phyloP scores from a whole-genome alignment of 2,113 vertebrate species.

The Argyrosomus japonicus region DNA sequence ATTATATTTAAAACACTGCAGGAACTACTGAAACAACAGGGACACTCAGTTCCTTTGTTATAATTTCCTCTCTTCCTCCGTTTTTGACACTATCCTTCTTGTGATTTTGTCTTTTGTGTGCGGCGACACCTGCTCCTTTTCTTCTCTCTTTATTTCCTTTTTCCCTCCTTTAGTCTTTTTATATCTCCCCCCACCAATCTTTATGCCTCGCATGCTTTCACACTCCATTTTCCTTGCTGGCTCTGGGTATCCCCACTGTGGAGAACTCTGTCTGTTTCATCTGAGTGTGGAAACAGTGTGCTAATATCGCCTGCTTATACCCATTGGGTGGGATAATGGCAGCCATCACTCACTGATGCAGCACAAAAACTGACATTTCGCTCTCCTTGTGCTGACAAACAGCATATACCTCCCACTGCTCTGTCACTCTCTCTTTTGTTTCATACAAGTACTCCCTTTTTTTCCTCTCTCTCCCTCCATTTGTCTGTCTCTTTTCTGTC shows the following conservation, averaged over 20 bases:
- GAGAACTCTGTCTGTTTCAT: constrained; percentile 68
- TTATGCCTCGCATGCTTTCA: constrained; percentile 68
- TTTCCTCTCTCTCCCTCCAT: constrained; percentile 23
- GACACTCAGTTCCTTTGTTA: constrained; percentile 39
- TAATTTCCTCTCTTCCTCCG: constrained; percentile 46
- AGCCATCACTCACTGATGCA: constrained; percentile 76
- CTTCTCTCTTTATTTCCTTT: constrained; percentile 5
- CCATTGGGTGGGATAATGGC: constrained; percentile 80
- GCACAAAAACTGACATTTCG: constrained; percentile 72
- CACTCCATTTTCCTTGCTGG: constrained; percentile 72
- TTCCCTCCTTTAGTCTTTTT: constrained; percentile 37
- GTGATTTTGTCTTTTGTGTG: constrained; percentile 45
- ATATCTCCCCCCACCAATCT: constrained; percentile 53
- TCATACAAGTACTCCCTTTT: constrained; percentile 16
- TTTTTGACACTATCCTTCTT: constrained; percentile 44
- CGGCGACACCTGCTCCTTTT: constrained; percentile 49
- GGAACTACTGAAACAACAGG: constrained; percentile 59
- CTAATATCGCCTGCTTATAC: constrained; percentile 80
- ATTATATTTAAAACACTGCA: constrained; percentile 64
- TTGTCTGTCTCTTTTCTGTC: constrained; percentile 24
- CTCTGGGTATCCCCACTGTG: constrained; percentile 69
- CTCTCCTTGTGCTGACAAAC: constrained; percentile 72
- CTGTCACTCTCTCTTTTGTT: constrained; percentile 57
- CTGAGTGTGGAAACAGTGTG: constrained; percentile 63
- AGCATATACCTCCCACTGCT: constrained; percentile 65